Evolutionary conservation across 2,888 invertebrate species (phyloP).

Genomic region (Pseudoips prasinana): DNA sequence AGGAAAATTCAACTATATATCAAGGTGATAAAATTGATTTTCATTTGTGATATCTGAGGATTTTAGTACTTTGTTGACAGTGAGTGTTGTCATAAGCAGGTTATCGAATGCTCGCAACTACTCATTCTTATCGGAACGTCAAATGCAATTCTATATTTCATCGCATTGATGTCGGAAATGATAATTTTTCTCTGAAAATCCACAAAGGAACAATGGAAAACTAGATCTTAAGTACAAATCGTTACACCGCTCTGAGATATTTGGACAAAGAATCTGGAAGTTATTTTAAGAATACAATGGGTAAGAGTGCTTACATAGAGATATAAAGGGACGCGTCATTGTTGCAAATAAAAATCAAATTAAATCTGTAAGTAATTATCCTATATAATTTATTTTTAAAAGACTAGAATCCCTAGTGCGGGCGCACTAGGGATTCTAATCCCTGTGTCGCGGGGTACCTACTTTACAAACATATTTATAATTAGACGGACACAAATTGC

Average conservation of each 20-base stretch:
- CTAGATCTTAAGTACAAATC: conserved; percentile 18
- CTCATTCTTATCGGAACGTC: conserved; percentile 49
- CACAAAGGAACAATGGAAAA: conserved; percentile 7
- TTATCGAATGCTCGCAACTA: conserved; percentile 46
- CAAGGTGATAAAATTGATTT: not conserved
- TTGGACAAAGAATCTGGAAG: not conserved
- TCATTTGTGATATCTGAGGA: not conserved
- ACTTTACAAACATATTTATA: too few species aligned
- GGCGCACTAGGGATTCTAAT: too few species aligned
- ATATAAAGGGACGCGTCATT: too few species aligned
- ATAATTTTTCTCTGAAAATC: conserved; percentile 25
- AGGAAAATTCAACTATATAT: conserved; percentile 14
- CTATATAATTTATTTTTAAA: too few species aligned
- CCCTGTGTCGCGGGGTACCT: too few species aligned
- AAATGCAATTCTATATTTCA: conserved; percentile 38
- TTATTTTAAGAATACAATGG: too few species aligned
- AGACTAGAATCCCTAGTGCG: too few species aligned
- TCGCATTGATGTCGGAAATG: conserved; percentile 28
- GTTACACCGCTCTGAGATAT: conserved; percentile 4
- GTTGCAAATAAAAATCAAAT: too few species aligned
- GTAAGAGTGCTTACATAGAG: too few species aligned
- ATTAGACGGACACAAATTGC: too few species aligned
- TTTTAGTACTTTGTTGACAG: conserved; percentile 17
- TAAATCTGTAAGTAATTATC: too few species aligned
- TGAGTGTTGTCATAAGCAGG: conserved; percentile 40